A percentile compares a stretch with the other conserved stretches of the same genome.
phyloP scores from a whole-genome alignment of 2,888 invertebrate genomes.

The Dasysyrphus albostriatus region DNA sequence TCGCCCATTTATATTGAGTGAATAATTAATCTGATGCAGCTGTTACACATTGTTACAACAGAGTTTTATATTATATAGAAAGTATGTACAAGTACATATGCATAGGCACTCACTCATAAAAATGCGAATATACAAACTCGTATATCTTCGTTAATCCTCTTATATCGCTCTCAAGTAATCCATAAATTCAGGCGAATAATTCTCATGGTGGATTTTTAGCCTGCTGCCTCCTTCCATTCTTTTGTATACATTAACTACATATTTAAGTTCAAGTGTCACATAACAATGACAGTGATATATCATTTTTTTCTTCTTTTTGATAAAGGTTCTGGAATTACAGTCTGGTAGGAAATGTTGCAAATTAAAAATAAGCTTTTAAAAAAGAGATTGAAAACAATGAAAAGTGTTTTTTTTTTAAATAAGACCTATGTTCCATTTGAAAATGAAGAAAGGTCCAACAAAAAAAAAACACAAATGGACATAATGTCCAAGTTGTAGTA shows the following conservation, averaged over 20 bases:
- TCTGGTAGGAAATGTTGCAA: not conserved
- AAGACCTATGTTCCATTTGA: no score
- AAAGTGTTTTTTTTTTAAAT: no score
- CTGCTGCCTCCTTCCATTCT: not conserved
- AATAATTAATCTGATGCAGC: not conserved
- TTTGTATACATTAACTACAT: not conserved
- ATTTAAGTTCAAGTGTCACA: constrained; percentile 1
- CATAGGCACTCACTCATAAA: not conserved
- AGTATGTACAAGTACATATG: not conserved
- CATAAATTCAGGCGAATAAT: not conserved
- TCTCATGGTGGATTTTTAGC: not conserved
- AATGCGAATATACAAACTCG: not conserved
- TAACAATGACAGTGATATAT: not conserved
- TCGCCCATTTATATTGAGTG: not conserved
- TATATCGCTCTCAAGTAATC: constrained; percentile 5
- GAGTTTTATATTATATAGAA: not conserved
- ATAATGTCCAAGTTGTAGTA: no score
- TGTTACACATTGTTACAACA: not conserved
- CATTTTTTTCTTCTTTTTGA: not conserved
- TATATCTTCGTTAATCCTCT: constrained; percentile 5
- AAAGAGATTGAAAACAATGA: no score
- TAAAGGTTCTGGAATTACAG: not conserved
- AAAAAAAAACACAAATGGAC: no score
- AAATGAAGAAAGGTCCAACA: no score
- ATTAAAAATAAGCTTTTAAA: no score